These are phyloP conservation scores for Dipus sagitta DNA, from an alignment of 2,797 vertebrate species.

Conservation along the genomic window DNA sequence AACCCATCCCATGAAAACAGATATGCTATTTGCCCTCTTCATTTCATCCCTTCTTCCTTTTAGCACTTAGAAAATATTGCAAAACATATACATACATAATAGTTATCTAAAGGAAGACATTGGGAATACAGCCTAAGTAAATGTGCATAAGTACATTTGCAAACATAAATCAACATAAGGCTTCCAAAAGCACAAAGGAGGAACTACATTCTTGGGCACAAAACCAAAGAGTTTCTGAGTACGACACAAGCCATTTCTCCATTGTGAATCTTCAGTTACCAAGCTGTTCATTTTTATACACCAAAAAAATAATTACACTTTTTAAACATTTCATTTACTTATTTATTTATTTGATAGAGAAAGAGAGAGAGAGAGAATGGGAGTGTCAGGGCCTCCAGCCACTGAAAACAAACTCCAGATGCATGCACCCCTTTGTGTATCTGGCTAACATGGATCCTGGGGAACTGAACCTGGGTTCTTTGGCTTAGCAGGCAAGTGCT, in stretches of 20 bases:
- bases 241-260: constrained; percentile 48
- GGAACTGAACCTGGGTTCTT: no score
- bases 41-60: constrained; percentile 48
- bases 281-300: not conserved
- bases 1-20: constrained; percentile 64
- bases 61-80: constrained; percentile 58
- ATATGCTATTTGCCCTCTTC: constrained; percentile 55
- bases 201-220: constrained; percentile 51
- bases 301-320: not conserved
- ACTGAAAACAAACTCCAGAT: no score
- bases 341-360: no score
- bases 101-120: constrained; percentile 65
- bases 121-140: constrained; percentile 74
- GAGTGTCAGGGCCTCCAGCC: no score
- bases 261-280: constrained; percentile 50
- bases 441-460: no score
- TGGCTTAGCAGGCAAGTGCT: no score
- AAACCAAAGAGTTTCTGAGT: constrained; percentile 39
- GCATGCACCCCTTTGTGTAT: no score
- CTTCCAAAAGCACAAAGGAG: constrained; percentile 58
- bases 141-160: constrained; percentile 73
- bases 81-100: not conserved
- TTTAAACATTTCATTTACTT: no score
- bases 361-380: no score
- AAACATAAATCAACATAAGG: constrained; percentile 73